A percentile compares a stretch with the other conserved stretches of the same genome.
These are phyloP conservation scores for Opisthocomus hoazin DNA, from an alignment of 2,113 vertebrate genomes.

Conservation along the genomic window DNA sequence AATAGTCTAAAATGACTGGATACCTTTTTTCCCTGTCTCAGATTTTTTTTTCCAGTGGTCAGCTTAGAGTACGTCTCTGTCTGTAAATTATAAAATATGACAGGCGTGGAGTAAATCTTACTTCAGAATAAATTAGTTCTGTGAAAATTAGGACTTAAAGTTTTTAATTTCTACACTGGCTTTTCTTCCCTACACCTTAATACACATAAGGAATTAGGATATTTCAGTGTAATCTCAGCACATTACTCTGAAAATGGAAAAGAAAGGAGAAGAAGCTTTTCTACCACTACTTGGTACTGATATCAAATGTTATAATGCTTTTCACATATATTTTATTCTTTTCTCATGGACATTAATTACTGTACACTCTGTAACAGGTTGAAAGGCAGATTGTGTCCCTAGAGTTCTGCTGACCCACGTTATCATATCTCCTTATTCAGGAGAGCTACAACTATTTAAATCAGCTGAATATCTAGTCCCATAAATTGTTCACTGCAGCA, in stretches of 20 bases:
- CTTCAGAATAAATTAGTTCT: neutral
- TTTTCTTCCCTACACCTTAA: neutral
- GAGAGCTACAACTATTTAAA: neutral
- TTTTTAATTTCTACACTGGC: neutral
- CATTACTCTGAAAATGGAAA: neutral
- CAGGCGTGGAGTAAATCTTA: neutral
- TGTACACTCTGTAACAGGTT: neutral
- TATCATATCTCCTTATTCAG: neutral
- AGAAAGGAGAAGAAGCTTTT: neutral
- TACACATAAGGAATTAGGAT: neutral
- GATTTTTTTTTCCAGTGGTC: neutral
- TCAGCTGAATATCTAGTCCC: neutral
- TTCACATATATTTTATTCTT: neutral
- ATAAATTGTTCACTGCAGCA: neutral
- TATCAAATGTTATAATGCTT: neutral
- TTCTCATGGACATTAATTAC: neutral
- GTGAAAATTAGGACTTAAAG: neutral
- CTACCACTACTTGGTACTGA: neutral
- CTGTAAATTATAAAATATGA: neutral
- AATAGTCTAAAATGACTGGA: neutral
- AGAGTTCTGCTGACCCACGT: conserved; percentile 20
- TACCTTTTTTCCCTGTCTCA: neutral
- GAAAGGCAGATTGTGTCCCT: neutral
- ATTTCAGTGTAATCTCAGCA: neutral
- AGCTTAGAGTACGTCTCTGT: neutral